phyloP scores from a whole-genome alignment of 2,113 vertebrate genomes.

The Daboia siamensis region DNA sequence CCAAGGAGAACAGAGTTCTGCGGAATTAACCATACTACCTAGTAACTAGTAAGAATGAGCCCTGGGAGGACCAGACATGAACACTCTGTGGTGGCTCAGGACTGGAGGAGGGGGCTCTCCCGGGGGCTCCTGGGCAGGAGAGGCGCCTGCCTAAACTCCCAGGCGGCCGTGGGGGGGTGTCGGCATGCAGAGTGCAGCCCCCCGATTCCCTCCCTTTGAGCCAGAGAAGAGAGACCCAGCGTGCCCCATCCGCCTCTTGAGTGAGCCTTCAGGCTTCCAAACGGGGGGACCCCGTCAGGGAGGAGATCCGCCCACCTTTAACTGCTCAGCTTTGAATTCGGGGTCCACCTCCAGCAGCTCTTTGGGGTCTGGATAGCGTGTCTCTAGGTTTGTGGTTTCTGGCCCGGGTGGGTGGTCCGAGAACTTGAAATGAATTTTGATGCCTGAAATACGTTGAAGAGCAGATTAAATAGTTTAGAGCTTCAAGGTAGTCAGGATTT shows the following conservation, averaged over 20 bases:
- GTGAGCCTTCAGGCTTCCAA: too few species aligned
- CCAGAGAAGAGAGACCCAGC: background rate
- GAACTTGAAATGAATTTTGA: slow-evolving; percentile 11
- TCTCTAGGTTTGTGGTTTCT: background rate
- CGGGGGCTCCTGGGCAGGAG: background rate
- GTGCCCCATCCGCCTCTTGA: fast-evolving
- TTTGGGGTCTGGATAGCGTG: background rate
- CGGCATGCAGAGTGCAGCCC: too few species aligned
- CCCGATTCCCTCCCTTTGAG: background rate
- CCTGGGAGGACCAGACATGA: background rate
- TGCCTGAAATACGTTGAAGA: slow-evolving; percentile 11
- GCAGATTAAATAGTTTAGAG: background rate
- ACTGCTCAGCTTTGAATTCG: background rate
- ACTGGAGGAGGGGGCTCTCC: background rate
- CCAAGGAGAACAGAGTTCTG: background rate
- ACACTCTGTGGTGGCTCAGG: background rate
- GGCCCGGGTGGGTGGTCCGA: background rate
- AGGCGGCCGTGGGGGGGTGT: too few species aligned
- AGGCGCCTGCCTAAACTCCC: too few species aligned
- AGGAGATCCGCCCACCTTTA: slow-evolving; percentile 4
- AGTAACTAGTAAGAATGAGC: background rate
- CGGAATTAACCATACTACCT: background rate
- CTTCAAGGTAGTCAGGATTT: background rate
- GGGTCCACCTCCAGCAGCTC: background rate
- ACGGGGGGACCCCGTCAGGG: too few species aligned